These are phyloP conservation scores for Anoura caudifer DNA, from an alignment of 2,113 vertebrate genomes.

Conservation along the genomic window DNA sequence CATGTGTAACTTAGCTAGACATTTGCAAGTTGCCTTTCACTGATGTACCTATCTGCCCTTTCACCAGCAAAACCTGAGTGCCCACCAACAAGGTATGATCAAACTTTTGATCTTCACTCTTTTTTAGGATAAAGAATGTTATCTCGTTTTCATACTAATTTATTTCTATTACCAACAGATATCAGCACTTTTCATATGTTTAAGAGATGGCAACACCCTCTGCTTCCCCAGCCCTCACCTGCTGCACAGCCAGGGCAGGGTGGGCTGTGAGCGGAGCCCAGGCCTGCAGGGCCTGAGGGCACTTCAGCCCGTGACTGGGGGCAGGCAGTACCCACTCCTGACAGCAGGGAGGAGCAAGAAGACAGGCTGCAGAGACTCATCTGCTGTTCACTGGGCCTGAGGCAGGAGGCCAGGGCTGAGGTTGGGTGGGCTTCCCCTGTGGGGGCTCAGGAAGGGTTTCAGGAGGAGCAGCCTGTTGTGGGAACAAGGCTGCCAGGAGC, in stretches of 20 bases:
- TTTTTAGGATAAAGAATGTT: too few relatives aligned
- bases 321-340: not conserved
- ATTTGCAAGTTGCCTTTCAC: too few relatives aligned
- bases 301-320: not conserved
- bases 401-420: not conserved
- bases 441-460: not conserved
- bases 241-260: not conserved
- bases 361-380: not conserved
- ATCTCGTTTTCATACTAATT: too few relatives aligned
- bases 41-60: too few relatives aligned
- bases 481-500: not conserved
- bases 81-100: too few relatives aligned
- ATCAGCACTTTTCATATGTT: too few relatives aligned
- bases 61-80: too few relatives aligned
- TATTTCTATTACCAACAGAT: too few relatives aligned
- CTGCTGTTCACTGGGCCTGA: not conserved
- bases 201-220: not conserved
- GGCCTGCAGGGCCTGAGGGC: not conserved
- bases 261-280: too few relatives aligned
- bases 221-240: not conserved
- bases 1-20: too few relatives aligned
- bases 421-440: rapidly evolving
- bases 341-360: not conserved
- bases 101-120: too few relatives aligned
- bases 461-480: not conserved